Percentiles rank a stretch among this genome's conserved stretches.
Conservation (phyloP, 2,113 vertebrate species). For the Muntiacus muntjak region DNA sequence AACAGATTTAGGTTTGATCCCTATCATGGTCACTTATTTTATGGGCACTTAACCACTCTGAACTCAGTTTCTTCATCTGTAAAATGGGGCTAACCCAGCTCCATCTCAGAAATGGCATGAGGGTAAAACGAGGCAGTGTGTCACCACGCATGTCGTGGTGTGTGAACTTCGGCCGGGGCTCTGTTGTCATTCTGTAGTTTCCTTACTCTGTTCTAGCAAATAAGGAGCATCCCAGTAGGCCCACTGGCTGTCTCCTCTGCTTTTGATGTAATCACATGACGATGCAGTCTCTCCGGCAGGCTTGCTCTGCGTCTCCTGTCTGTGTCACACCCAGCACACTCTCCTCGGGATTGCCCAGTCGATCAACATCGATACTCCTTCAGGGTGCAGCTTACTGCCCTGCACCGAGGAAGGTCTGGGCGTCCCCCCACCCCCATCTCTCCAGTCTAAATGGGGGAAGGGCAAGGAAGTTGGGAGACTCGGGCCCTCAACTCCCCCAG, state of each 20-base stretch:
- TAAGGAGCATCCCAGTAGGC: background rate
- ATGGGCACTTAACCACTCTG: background rate
- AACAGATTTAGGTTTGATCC: background rate
- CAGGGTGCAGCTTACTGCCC: background rate
- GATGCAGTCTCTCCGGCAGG: background rate
- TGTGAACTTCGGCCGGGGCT: background rate
- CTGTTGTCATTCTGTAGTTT: background rate
- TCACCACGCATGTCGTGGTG: background rate
- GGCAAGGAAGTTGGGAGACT: background rate
- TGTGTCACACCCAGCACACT: background rate
- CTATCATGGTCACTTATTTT: background rate
- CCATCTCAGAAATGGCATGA: background rate
- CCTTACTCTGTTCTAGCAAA: background rate
- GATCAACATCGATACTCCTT: background rate
- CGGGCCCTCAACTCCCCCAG: background rate
- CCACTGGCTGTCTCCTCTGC: background rate
- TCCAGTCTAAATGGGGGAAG: background rate
- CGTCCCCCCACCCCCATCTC: background rate
- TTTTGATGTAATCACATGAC: background rate
- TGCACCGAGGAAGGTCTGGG: background rate
- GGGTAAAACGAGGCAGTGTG: background rate
- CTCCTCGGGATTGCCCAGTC: background rate
- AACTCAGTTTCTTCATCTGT: background rate
- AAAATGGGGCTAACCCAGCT: constrained; percentile 7
- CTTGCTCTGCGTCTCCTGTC: background rate